These are phyloP conservation scores for Drosophila rellima DNA, from an alignment of 2,888 invertebrate genomes.

Conservation along the genomic window DNA sequence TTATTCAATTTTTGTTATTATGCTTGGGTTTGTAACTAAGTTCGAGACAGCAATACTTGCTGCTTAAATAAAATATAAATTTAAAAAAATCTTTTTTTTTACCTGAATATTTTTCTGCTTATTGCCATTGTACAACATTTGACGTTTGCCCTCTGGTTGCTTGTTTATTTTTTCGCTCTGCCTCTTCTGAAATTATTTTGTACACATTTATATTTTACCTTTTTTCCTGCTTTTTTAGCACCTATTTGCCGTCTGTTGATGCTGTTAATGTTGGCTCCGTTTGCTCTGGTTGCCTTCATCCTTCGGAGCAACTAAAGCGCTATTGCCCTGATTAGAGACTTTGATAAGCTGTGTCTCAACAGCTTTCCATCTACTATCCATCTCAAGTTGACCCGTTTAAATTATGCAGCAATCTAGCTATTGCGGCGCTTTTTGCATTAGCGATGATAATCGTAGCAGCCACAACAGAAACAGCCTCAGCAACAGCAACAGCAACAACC, in stretches of 20 bases:
- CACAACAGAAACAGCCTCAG: slow-evolving; percentile 9
- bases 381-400: slow-evolving; percentile 43
- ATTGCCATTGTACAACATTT: slow-evolving; percentile 37
- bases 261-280: slow-evolving; percentile 31
- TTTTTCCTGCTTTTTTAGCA: slow-evolving; percentile 41
- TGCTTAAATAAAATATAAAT: too few species aligned
- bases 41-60: too few species aligned
- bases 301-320: slow-evolving; percentile 52
- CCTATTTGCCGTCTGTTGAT: slow-evolving; percentile 50
- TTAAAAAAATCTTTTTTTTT: slow-evolving; percentile 5
- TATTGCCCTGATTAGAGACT: slow-evolving; percentile 66
- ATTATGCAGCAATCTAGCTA: slow-evolving; percentile 60
- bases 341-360: slow-evolving; percentile 61
- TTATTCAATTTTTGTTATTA: too few species aligned
- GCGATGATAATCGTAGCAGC: slow-evolving; percentile 53
- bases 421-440: slow-evolving; percentile 53
- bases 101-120: background rate
- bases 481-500: slow-evolving; percentile 5
- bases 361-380: slow-evolving; percentile 37
- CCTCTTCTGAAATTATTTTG: slow-evolving; percentile 71
- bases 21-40: too few species aligned
- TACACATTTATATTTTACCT: slow-evolving; percentile 63
- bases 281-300: slow-evolving; percentile 19
- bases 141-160: slow-evolving; percentile 39
- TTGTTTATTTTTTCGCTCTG: slow-evolving; percentile 70